A percentile compares a stretch with the other conserved stretches of the same genome.
These are phyloP conservation scores for Anniella stebbinsi DNA, from an alignment of 2,797 vertebrate species.

Conservation along the genomic window DNA sequence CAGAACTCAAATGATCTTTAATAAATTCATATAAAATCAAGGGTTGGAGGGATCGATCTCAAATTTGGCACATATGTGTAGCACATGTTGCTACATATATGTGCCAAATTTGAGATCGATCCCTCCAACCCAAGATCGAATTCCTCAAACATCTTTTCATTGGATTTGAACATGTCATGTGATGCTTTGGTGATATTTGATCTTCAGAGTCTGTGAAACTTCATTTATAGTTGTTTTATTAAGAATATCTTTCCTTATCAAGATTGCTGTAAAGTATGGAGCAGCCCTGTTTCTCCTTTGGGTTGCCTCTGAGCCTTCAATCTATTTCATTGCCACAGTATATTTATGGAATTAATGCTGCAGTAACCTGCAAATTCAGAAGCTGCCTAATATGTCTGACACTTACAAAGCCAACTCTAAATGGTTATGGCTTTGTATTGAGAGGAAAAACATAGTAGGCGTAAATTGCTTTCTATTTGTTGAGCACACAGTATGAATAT, in stretches of 20 bases:
- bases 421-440: constrained; percentile 27
- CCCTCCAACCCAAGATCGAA: no score
- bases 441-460: constrained; percentile 8
- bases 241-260: constrained; percentile 63
- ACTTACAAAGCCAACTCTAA: constrained; percentile 62
- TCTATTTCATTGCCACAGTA: constrained; percentile 56
- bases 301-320: constrained; percentile 46
- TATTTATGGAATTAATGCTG: constrained; percentile 48
- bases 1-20: no score
- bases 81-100: no score
- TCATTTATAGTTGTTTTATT: constrained; percentile 73
- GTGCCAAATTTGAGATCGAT: no score
- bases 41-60: no score
- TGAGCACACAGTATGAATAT: constrained; percentile 15
- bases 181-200: constrained; percentile 80
- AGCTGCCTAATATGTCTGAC: constrained; percentile 18
- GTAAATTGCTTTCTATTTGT: constrained; percentile 40
- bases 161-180: constrained; percentile 49
- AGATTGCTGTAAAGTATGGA: not conserved
- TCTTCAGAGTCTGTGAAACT: constrained; percentile 80
- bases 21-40: no score
- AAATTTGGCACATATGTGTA: no score
- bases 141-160: not conserved
- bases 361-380: constrained; percentile 57
- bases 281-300: constrained; percentile 58